A percentile compares a stretch with the other conserved stretches of the same genome.
These are phyloP conservation scores for Andrena dorsata DNA, from an alignment of 2,888 invertebrate species.

Conservation along the genomic window DNA sequence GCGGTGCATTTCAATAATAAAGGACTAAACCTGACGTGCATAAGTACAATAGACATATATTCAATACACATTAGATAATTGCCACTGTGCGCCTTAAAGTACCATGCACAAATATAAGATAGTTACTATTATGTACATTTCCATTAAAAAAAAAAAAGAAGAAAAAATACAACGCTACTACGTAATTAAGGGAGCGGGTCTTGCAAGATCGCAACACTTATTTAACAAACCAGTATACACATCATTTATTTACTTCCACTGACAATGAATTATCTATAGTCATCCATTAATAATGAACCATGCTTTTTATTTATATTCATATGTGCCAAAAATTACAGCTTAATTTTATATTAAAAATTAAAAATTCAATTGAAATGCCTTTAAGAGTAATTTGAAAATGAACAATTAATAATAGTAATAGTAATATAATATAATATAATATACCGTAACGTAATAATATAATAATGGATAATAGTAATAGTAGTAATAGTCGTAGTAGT, in stretches of 20 bases:
- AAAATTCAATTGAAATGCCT: slow-evolving; percentile 80
- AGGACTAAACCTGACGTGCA: slow-evolving; percentile 75
- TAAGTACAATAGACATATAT: slow-evolving; percentile 67
- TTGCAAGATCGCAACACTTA: slow-evolving; percentile 77
- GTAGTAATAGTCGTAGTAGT: slow-evolving; percentile 55
- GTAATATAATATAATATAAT: slow-evolving; percentile 56
- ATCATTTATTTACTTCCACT: slow-evolving; percentile 81
- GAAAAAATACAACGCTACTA: slow-evolving; percentile 36
- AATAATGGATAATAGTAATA: slow-evolving; percentile 61
- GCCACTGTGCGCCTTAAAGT: slow-evolving; percentile 53
- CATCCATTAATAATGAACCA: slow-evolving; percentile 78
- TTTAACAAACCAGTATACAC: slow-evolving; percentile 82
- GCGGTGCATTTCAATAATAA: slow-evolving; percentile 86
- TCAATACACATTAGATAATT: slow-evolving; percentile 44
- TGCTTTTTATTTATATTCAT: slow-evolving; percentile 75
- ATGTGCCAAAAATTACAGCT: slow-evolving; percentile 79
- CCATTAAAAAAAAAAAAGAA: slow-evolving; percentile 26
- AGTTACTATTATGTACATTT: slow-evolving; percentile 53
- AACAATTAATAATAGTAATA: slow-evolving; percentile 71
- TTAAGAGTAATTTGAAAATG: slow-evolving; percentile 81
- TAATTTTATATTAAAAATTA: slow-evolving; percentile 78
- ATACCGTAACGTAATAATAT: slow-evolving; percentile 51
- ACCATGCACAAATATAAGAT: slow-evolving; percentile 59
- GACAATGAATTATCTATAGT: slow-evolving; percentile 80
- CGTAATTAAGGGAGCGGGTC: slow-evolving; percentile 62